These are phyloP conservation scores for Hycleus cichorii DNA, from an alignment of 1,140 invertebrate species.

Conservation along the genomic window DNA sequence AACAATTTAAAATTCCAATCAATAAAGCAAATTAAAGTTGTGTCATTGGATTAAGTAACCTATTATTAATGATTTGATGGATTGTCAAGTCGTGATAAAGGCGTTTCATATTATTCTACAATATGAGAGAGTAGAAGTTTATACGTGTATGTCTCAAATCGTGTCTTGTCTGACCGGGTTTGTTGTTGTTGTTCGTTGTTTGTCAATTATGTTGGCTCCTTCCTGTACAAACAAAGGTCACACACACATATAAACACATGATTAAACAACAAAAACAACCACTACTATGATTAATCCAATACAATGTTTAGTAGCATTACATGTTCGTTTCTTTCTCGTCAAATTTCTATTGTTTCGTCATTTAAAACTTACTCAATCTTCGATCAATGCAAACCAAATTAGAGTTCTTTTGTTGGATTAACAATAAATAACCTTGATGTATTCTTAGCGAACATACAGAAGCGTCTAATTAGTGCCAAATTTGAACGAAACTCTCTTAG, in stretches of 20 bases:
- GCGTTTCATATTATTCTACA: slow-evolving; percentile 21
- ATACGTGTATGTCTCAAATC: slow-evolving; percentile 13
- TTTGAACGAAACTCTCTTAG: neutral
- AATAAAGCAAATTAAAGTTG: slow-evolving; percentile 18
- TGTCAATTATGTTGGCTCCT: slow-evolving; percentile 12
- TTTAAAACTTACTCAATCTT: neutral
- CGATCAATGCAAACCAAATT: neutral
- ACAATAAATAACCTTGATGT: neutral
- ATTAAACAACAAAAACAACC: slow-evolving; percentile 3
- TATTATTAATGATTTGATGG: slow-evolving; percentile 28
- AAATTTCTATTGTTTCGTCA: slow-evolving; percentile 7
- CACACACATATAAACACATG: slow-evolving; percentile 1
- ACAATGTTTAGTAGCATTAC: slow-evolving; percentile 7
- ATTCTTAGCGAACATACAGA: neutral
- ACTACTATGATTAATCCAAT: slow-evolving; percentile 17
- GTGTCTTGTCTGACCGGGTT: slow-evolving; percentile 24
- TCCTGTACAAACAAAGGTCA: slow-evolving; percentile 22
- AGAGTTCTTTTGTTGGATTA: neutral
- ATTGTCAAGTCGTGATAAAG: slow-evolving; percentile 29
- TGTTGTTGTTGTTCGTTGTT: neutral
- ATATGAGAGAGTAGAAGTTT: neutral
- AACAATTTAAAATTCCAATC: slow-evolving; percentile 14
- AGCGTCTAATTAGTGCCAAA: neutral
- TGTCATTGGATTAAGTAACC: slow-evolving; percentile 24
- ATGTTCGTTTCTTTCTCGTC: neutral